These are phyloP conservation scores for Trichogramma evanescens DNA, from an alignment of 2,888 invertebrate species.

Conservation along the genomic window DNA sequence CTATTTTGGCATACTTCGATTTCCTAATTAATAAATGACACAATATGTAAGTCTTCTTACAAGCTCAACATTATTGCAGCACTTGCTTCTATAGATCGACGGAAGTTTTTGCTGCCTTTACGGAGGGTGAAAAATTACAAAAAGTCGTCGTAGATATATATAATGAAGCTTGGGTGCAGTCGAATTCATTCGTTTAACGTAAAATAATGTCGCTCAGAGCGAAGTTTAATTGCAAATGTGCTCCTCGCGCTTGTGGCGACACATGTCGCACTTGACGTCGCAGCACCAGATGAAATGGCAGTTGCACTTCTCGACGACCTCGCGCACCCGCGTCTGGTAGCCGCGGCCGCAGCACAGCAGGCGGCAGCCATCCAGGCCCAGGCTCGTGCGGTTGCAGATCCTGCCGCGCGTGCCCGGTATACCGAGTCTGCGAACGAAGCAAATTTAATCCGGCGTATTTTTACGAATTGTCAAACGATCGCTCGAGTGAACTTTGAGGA, in stretches of 20 bases:
- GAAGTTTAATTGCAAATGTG: constrained; percentile 76
- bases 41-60: no score
- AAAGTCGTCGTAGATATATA: no score
- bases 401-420: constrained; percentile 78
- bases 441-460: neutral
- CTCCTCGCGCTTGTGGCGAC: constrained; percentile 71
- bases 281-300: constrained; percentile 91
- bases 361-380: constrained; percentile 79
- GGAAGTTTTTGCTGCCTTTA: no score
- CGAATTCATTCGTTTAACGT: no score
- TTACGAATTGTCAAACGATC: neutral
- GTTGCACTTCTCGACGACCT: constrained; percentile 80
- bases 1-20: no score
- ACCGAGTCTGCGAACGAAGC: constrained; percentile 56
- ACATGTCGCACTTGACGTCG: constrained; percentile 76
- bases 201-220: neutral
- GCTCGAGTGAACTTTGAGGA: neutral
- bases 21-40: no score
- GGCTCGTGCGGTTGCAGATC: constrained; percentile 76
- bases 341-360: constrained; percentile 84
- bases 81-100: no score
- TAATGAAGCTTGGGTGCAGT: no score
- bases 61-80: no score
- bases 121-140: no score
- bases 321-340: constrained; percentile 73